These are phyloP conservation scores for Nestor notabilis DNA, from an alignment of 2,113 vertebrate genomes.

Conservation along the genomic window DNA sequence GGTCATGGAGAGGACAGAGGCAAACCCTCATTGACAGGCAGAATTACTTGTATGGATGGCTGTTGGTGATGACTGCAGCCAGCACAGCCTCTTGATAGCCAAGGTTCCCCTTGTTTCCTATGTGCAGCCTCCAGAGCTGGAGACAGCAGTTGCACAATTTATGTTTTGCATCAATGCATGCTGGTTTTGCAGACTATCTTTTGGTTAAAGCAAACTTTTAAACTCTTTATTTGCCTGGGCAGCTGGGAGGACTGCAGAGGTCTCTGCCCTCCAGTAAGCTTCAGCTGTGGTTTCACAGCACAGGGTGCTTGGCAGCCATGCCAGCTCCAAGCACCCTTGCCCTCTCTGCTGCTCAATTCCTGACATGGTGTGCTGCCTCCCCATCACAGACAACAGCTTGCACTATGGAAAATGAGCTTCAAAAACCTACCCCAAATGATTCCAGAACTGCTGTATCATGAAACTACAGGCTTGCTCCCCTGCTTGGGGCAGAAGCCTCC, in stretches of 20 bases:
- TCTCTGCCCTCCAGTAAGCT: not conserved
- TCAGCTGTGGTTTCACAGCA: not conserved
- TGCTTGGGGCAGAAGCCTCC: not conserved
- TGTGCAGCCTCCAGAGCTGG: not conserved
- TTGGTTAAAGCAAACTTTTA: not conserved
- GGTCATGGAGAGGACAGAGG: not conserved
- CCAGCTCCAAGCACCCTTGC: not conserved
- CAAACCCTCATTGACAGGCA: not conserved
- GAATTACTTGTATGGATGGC: not conserved
- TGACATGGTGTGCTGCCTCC: not conserved
- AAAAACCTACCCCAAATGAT: not conserved
- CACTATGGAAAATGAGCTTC: not conserved
- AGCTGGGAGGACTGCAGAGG: not conserved
- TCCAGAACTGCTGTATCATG: not conserved
- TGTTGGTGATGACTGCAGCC: not conserved
- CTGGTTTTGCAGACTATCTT: not conserved
- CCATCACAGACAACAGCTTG: not conserved
- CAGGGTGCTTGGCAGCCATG: not conserved
- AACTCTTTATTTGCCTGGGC: not conserved
- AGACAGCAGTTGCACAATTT: not conserved
- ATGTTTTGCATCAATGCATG: not conserved
- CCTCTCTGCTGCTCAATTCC: not conserved
- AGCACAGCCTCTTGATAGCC: not conserved
- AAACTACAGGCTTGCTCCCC: not conserved
- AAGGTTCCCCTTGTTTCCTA: not conserved